Evolutionary conservation across 2,797 vertebrate genomes (phyloP).

Genomic region (Discoglossus pictus): DNA sequence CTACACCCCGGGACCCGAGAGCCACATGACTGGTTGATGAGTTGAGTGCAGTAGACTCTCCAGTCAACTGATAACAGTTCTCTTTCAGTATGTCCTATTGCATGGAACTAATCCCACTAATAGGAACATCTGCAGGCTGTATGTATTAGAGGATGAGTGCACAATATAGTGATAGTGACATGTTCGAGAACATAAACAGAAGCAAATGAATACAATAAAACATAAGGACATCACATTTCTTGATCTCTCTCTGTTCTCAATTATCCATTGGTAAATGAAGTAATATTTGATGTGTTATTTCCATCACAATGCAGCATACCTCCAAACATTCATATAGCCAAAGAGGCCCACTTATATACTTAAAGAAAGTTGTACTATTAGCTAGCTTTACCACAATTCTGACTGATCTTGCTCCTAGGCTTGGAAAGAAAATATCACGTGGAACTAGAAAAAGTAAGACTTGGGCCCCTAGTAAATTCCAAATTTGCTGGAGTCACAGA

Average conservation of each 20-base stretch:
- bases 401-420: too few species aligned
- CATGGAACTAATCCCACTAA: constrained; percentile 47
- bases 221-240: too few species aligned
- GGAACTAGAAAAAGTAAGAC: too few species aligned
- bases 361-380: too few species aligned
- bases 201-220: neutral
- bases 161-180: constrained; percentile 30
- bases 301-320: neutral
- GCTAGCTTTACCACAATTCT: too few species aligned
- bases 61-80: constrained; percentile 26
- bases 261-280: constrained; percentile 23
- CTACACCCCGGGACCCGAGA: constrained; percentile 10
- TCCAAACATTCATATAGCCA: too few species aligned
- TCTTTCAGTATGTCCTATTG: constrained; percentile 18
- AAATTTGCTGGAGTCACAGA: too few species aligned
- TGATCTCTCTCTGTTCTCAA: too few species aligned
- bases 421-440: too few species aligned
- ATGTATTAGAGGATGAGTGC: constrained; percentile 16
- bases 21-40: constrained; percentile 23
- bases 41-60: constrained; percentile 5
- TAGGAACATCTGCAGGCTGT: constrained; percentile 41
- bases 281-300: neutral
- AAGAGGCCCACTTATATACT: too few species aligned
- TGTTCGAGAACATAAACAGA: constrained; percentile 20
- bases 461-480: too few species aligned